These are phyloP conservation scores for Amaurobius ferox DNA, from an alignment of 2,888 invertebrate genomes.

Conservation along the genomic window DNA sequence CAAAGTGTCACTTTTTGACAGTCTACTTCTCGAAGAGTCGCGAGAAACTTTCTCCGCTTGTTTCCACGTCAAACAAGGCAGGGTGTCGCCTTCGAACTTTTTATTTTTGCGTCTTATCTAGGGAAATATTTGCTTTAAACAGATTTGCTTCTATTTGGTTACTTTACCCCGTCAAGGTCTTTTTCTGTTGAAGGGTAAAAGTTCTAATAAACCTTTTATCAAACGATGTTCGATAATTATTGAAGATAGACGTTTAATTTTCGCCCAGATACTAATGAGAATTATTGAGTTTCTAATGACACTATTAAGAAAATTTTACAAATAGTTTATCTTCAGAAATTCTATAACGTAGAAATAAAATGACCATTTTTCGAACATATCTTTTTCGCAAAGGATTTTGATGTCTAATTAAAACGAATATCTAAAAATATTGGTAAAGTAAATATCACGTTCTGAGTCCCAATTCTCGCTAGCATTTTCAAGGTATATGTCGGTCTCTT, in stretches of 20 bases:
- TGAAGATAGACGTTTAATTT: not conserved
- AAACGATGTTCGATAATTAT: not conserved
- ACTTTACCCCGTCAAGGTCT: conserved; percentile 14
- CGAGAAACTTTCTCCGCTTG: conserved; percentile 36
- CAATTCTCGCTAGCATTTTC: no score
- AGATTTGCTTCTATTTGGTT: conserved; percentile 26
- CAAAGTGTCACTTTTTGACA: conserved; percentile 47
- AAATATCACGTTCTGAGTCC: no score
- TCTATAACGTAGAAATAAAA: no score
- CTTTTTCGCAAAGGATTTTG: no score
- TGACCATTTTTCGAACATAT: no score
- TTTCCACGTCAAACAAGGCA: conserved; percentile 57
- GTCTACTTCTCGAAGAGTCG: conserved; percentile 39
- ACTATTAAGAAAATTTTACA: no score
- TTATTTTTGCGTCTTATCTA: conserved; percentile 6
- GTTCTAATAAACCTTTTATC: not conserved
- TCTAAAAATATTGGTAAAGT: no score
- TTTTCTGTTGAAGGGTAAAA: not conserved
- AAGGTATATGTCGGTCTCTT: no score
- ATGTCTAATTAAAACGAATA: no score
- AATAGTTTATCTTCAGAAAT: no score
- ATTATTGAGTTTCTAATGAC: no score
- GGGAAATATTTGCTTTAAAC: conserved; percentile 30
- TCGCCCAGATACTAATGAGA: no score
- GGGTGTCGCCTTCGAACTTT: conserved; percentile 33